Evolutionary conservation across 2,888 invertebrate species (phyloP).

Genomic region (Sacculina carcini): DNA sequence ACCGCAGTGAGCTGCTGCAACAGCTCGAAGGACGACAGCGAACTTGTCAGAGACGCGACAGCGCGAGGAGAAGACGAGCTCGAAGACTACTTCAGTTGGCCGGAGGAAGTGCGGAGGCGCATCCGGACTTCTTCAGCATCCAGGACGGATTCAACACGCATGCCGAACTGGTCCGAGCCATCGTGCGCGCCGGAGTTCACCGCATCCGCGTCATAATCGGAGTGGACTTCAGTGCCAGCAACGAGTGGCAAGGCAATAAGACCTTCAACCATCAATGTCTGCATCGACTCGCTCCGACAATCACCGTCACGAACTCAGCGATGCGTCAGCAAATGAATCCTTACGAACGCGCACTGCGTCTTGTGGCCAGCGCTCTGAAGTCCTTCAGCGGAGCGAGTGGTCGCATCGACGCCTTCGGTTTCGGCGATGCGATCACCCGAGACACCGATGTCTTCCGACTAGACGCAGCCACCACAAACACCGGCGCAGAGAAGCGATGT

Average conservation of each 20-base stretch:
- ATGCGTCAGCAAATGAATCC: slow-evolving; percentile 21
- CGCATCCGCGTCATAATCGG: slow-evolving; percentile 25
- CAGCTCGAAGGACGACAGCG: background rate
- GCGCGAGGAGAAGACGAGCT: background rate
- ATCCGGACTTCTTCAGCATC: slow-evolving; percentile 12
- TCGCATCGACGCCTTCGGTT: slow-evolving; percentile 24
- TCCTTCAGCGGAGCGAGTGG: slow-evolving; percentile 24
- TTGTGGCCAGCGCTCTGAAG: slow-evolving; percentile 23
- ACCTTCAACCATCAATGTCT: slow-evolving; percentile 23
- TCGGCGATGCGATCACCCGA: slow-evolving; percentile 23
- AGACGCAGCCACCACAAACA: slow-evolving; percentile 15
- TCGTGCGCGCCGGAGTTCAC: slow-evolving; percentile 23
- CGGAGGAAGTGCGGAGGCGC: background rate
- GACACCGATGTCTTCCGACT: slow-evolving; percentile 23
- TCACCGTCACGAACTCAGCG: slow-evolving; percentile 15
- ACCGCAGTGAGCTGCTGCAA: background rate
- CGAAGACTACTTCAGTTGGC: background rate
- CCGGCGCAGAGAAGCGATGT: slow-evolving; percentile 20
- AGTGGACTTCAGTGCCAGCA: slow-evolving; percentile 27
- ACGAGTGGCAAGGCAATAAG: slow-evolving; percentile 27
- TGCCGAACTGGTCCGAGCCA: slow-evolving; percentile 20
- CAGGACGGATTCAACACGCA: slow-evolving; percentile 14
- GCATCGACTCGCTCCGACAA: slow-evolving; percentile 19
- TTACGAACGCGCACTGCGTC: slow-evolving; percentile 25
- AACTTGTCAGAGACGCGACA: background rate